Evolutionary conservation across 2,113 vertebrate genomes (phyloP), one percentile per base, ranked within the genome.

Genomic region (Ivindomyrus marchei): DNA sequence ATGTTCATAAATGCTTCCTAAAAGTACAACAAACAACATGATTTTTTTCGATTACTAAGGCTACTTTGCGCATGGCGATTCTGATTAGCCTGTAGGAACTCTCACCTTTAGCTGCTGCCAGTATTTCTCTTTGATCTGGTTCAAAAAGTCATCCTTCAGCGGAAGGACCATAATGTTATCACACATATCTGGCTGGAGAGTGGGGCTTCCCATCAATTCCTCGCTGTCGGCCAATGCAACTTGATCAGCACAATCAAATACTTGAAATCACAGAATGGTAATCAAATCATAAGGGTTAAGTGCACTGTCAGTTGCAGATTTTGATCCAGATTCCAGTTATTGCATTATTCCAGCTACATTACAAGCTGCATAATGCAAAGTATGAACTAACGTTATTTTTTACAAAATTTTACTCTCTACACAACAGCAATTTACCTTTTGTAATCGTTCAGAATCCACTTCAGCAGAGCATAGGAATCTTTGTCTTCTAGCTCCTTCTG

Each of bases 401-500:
- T 11, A 31, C 62, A 15, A 13, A 39, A 36, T 77, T 17, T 39
- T 77, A 15, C 4, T 36, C 13, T 39, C 31, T 39, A 39, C 13
- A 39, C 10, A 36, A 36, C 10, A 77, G 13, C 13, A 77, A 39
- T 15, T 77, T 74, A 96, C 96, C 95, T 95, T 53, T 91, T 88
- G 92, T 95, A 96, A n/a, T 10, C 42, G 88, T 96, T 92, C 91
- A 95, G 88, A 90, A 94, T 95, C 94, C 95, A 96, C 90, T 95
- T 89, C 90, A 96, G 92, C 83, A 96, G 94, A 15, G 89, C 89
- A 5, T 93, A 91, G 83, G 94, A 93, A 62, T 96, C 96, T 90
- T 92, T 96, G 15, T 50, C 74, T 50, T 95, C 94, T 0, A 89
- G 93, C 62, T 91, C 91, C 58, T 93, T 92, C 74, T 15, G 85